phyloP scores from a whole-genome alignment of 2,888 invertebrate species.

The Zeuzera pyrina region DNA sequence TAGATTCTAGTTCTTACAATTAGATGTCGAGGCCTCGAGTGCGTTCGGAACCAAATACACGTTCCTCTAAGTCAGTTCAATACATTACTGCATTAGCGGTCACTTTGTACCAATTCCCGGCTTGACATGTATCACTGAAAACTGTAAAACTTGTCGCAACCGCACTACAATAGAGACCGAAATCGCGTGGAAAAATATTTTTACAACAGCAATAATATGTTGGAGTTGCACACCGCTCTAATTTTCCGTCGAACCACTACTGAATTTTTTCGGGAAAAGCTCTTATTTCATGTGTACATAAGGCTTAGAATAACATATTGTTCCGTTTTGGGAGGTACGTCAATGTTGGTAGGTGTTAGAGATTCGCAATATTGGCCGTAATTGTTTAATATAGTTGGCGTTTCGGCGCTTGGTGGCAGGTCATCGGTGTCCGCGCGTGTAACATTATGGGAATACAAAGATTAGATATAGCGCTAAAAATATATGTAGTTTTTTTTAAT shows the following conservation, averaged over 20 bases:
- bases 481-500: too few relatives aligned
- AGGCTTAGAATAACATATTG: too few relatives aligned
- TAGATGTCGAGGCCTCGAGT: too few relatives aligned
- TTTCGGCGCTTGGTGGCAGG: constrained; percentile 31
- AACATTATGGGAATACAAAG: background rate
- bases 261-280: too few relatives aligned
- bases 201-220: constrained; percentile 9
- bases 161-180: constrained; percentile 11
- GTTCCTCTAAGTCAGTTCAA: too few relatives aligned
- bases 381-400: constrained; percentile 48
- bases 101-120: constrained; percentile 37
- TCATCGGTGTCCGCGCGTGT: constrained; percentile 10
- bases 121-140: constrained; percentile 6
- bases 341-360: constrained; percentile 13
- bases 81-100: constrained; percentile 33
- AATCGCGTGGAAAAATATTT: constrained; percentile 5
- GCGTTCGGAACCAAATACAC: too few relatives aligned
- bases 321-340: background rate
- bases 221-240: too few relatives aligned
- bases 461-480: background rate
- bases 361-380: constrained; percentile 48
- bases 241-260: too few relatives aligned
- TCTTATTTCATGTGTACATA: too few relatives aligned
- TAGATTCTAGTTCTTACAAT: too few relatives aligned
- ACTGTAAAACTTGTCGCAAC: constrained; percentile 3